Evolutionary conservation across 2,888 invertebrate genomes (phyloP).

Genomic region (Acanthoscelides obtectus): DNA sequence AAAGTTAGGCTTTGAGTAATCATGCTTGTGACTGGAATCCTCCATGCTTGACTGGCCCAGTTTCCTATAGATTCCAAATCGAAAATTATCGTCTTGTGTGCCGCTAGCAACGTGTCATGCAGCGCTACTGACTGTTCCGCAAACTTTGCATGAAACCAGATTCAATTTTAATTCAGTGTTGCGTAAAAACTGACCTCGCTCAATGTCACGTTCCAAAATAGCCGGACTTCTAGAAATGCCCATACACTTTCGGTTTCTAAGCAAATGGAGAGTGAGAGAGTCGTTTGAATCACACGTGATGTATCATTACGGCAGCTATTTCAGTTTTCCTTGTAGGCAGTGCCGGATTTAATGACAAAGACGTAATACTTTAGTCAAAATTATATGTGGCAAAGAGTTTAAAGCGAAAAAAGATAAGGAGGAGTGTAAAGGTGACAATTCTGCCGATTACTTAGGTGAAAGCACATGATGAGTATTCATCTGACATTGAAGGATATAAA

Average conservation of each 20-base stretch:
- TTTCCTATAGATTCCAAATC: too few relatives aligned
- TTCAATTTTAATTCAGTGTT: conserved; percentile 19
- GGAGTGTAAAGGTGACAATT: too few relatives aligned
- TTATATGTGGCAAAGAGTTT: too few relatives aligned
- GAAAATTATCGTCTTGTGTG: background rate
- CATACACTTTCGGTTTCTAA: conserved; percentile 32
- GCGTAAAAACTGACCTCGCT: conserved; percentile 46
- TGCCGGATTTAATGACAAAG: background rate
- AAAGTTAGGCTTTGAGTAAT: too few relatives aligned
- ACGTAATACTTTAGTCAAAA: background rate
- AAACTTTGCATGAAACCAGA: background rate
- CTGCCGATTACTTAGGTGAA: too few relatives aligned
- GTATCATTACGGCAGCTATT: background rate
- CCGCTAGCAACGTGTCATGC: background rate
- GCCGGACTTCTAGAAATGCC: conserved; percentile 6
- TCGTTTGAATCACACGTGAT: background rate
- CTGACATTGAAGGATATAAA: too few relatives aligned
- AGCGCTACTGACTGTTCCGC: background rate
- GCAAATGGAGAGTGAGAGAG: conserved; percentile 2
- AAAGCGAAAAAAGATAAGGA: too few relatives aligned
- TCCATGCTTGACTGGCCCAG: too few relatives aligned
- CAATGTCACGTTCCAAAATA: conserved; percentile 43
- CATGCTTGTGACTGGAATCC: too few relatives aligned
- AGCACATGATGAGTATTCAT: too few relatives aligned
- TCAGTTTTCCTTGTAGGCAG: background rate